Base-by-base conservation (phyloP, 2,888 invertebrate genomes). In the Netelia virgata region DNA sequence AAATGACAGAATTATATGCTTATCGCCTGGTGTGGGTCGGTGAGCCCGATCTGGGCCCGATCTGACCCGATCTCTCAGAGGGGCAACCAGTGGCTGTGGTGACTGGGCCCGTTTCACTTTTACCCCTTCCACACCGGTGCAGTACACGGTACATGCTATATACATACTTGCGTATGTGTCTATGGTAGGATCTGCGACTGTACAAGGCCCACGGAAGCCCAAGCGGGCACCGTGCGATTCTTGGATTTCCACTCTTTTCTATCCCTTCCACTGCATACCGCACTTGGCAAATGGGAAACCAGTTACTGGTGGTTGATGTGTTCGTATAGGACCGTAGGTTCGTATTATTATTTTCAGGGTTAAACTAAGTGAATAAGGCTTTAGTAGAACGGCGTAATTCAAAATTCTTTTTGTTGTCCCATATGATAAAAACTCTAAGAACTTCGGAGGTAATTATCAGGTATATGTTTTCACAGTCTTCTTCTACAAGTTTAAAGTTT, bases 21-120 rank as follows among this genome's bases (percentile, higher is more conserved):
- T 83, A 86, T 86, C 82, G 86, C 20, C 63, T 81, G 72, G 86
- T 80, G 84, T 69, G 74, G 82, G 82, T 82, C 83, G 77, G 79
- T 78, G 83, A 79, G 82, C 82, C 84, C 86, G 86, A 84, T 86
- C 86, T 70, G 83, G 83, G 82, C 68, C 82, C 86, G 87, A 87
- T 87, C 79, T 84, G 84, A 83, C 85, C 86, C 87, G 87, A 86
- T 87, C 84, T 78, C 64, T 63, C 83, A 18, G 59, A 78, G 59
- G 82, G 78, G 64, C 78, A 82, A 78, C 84, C 84, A 84, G 82
- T 66, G 82, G 78, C 82, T 78, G 55, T 36, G 36, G 36, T 36
- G 36, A 36, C 36, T 23, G 76, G 59, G 47, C 84, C 66, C 74
- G 69, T 74, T 84, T 78, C 74, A 69, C 84, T 78, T 78, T 20